A percentile compares a stretch with the other conserved stretches of the same genome.
Evolutionary conservation across 2,888 invertebrate genomes (phyloP).

Genomic region (Melanotus villosus): DNA sequence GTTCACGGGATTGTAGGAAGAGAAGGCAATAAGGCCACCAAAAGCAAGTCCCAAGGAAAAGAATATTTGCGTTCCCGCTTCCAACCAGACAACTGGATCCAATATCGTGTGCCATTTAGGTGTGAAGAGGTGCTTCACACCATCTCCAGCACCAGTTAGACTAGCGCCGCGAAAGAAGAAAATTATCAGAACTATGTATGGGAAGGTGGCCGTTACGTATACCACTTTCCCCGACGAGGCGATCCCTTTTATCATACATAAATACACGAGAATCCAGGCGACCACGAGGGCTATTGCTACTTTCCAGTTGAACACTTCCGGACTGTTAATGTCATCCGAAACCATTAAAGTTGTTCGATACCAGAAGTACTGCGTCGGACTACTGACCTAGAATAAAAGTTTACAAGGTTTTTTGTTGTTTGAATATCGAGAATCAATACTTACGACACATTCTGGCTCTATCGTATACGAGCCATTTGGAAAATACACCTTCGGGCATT

Average conservation of each 20-base stretch:
- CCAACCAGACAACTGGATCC: conserved; percentile 97
- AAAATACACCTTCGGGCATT: conserved; percentile 89
- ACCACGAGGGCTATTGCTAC: conserved; percentile 88
- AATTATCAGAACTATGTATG: conserved; percentile 94
- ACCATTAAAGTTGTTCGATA: conserved; percentile 93
- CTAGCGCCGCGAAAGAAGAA: conserved; percentile 97
- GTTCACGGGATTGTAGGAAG: conserved; percentile 96
- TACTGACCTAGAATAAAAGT: conserved; percentile 77
- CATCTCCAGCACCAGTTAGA: conserved; percentile 85
- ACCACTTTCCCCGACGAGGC: conserved; percentile 97
- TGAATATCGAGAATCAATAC: conserved; percentile 59
- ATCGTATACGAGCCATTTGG: conserved; percentile 83
- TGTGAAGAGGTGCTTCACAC: conserved; percentile 89
- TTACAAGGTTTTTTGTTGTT: not conserved
- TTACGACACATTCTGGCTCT: conserved; percentile 87
- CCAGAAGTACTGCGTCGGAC: conserved; percentile 96
- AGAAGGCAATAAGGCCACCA: conserved; percentile 96
- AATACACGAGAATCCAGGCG: conserved; percentile 95
- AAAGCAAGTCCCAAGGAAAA: conserved; percentile 96
- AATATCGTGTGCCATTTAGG: conserved; percentile 93
- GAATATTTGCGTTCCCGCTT: conserved; percentile 98
- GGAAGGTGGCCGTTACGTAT: conserved; percentile 96
- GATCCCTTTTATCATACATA: conserved; percentile 98
- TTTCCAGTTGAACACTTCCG: conserved; percentile 92
- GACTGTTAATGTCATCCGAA: conserved; percentile 88